Evolutionary conservation across 1,140 invertebrate genomes (phyloP), one percentile per base, ranked within the genome.

Genomic region (Drosophila elegans): DNA sequence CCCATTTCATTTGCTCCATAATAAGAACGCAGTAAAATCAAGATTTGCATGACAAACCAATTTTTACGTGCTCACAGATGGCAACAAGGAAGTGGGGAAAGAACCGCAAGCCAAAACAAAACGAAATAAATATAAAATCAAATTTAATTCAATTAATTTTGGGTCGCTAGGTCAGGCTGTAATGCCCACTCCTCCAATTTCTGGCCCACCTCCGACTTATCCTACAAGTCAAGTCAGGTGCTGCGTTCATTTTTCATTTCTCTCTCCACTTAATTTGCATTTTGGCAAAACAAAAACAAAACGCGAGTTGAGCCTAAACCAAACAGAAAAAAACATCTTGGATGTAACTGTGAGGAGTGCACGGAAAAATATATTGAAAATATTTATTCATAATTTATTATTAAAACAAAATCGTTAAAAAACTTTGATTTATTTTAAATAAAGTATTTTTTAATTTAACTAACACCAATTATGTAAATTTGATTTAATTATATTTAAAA

Each of bases 71-170:
- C 32, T 34, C 49, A 45, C 53, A 46, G 64, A n/a, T 39, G 57
- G 51, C 38, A 44, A 53, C 53, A 63, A 72, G 52, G 55, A 61
- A 62, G 59, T 44, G 11, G 44, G 32, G 4, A 12, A 51, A 49
- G 45, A 59, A 74, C 61, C 66, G 72, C 62, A 60, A 85, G 75
- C 49, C 13, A 63, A 57, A 39, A 71, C 64, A 84, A 63, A 75
- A 39, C 48, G 51, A 62, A 69, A 76, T 74, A 82, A 80, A 82
- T 71, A 69, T 49, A 71, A 48, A 71, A 83, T 79, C 75, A 77
- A 69, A 83, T 83, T 52, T 71, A 89, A 89, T 89, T 83, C 68
- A 88, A 88, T 88, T 88, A 89, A 88, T 81, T 85, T 88, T 88
- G 72, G 79, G 84, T 88, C 73, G 84, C 68, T 83, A 53, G 64